Base-by-base conservation (phyloP, 2,113 vertebrate genomes). In the Chunga burmeisteri region DNA sequence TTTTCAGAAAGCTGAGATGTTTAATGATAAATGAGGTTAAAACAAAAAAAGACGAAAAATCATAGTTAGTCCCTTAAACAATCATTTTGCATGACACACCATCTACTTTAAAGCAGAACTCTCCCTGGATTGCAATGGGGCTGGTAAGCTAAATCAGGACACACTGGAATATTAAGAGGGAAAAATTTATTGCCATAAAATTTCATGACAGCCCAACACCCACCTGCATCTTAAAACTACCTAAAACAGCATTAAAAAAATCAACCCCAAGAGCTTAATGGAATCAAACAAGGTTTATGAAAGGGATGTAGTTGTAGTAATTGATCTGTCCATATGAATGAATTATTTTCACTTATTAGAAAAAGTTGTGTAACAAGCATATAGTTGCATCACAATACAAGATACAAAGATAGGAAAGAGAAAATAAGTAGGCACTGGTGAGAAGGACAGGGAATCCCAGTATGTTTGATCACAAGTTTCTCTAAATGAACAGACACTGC, bases 11-110 rank as follows among this genome's bases (percentile, higher is more conserved):
- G 52, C 34, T 34, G 56, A 72, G 44, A 38, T 25, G 26, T 47
- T 92, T 78, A 92, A 68, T 22, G 21, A 87, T 59, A 95, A 91
- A 91, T 49, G n/a, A 94, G 17, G 15, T 36, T 62, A 55, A 53
- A 42, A 49, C 79, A 27, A 50, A 53, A 88, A 34, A 29, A 58
- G 6, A 32, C 16, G 55, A 12, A 56, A 82, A 80, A 73, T 22
- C 11, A 52, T 4, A 55, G 18, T 32, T 26, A 59, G 42, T 20
- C 34, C 49, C 22, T 93, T 68, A 79, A 78, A 88, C 3, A 10
- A 80, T 17, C 8, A 58, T 86, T 82, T 80, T 72, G 26, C 44
- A 62, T 42, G 59, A 85, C 44, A 50, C 20, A 79, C 9, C 15
- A 29, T 49, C 21, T 88, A 17, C 29, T 94, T 82, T 70, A 88